These are phyloP conservation scores for Goniozus legneri DNA, from an alignment of 1,140 invertebrate species.

Conservation along the genomic window DNA sequence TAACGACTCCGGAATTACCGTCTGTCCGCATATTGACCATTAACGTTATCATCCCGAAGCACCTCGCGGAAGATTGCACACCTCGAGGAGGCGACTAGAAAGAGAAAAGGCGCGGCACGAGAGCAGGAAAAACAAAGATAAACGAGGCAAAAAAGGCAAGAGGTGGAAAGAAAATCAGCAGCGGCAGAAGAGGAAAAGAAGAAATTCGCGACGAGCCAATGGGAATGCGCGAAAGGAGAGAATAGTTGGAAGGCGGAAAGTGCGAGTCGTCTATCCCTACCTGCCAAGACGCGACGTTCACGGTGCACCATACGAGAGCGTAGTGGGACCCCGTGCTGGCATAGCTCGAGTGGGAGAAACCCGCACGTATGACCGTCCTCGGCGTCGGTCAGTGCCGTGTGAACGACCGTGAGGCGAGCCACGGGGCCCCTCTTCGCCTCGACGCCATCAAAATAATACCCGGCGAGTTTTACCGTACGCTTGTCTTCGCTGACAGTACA, in stretches of 20 bases:
- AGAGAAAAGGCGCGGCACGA: background rate
- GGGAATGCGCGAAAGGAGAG: background rate
- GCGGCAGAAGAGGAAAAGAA: background rate
- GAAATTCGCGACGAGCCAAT: too few species aligned
- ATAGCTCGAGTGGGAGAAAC: constrained; percentile 37
- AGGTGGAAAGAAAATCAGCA: constrained; percentile 9
- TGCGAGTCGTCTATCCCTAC: too few species aligned
- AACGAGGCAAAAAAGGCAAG: constrained; percentile 6
- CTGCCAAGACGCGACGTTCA: constrained; percentile 28
- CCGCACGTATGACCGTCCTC: constrained; percentile 26
- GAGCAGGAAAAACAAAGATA: background rate
- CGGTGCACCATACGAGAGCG: constrained; percentile 23
- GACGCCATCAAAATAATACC: too few species aligned
- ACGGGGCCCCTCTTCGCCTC: constrained; percentile 13
- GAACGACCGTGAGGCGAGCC: constrained; percentile 37
- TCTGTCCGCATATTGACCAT: too few species aligned
- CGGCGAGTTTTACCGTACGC: too few species aligned
- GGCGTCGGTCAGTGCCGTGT: constrained; percentile 35
- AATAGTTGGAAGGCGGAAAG: background rate
- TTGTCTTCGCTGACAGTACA: too few species aligned
- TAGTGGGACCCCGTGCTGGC: constrained; percentile 23
- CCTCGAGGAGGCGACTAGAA: too few species aligned
- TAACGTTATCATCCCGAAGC: too few species aligned
- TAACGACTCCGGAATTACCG: too few species aligned
- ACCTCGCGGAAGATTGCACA: too few species aligned